Evolutionary conservation across 1,140 invertebrate genomes (phyloP).

Genomic region (Bombus huntii): DNA sequence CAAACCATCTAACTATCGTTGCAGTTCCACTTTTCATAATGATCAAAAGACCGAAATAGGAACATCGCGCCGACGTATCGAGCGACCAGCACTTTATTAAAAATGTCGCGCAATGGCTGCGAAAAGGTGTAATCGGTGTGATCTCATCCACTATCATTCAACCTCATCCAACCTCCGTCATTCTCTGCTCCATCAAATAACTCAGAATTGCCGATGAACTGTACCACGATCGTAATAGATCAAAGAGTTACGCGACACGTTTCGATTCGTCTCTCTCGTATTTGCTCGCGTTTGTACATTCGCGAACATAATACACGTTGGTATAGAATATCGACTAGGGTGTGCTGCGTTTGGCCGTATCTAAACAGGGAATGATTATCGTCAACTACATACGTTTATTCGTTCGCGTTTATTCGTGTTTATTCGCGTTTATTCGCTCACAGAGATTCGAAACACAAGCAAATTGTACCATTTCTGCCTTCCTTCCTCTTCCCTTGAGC

Average conservation of each 20-base stretch:
- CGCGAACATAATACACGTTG: neutral
- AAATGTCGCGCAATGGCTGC: neutral
- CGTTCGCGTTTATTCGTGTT: conserved; percentile 15
- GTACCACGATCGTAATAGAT: conserved; percentile 26
- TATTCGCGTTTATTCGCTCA: neutral
- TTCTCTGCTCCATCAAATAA: conserved; percentile 20
- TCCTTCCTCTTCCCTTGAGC: neutral
- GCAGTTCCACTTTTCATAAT: neutral
- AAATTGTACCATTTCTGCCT: conserved; percentile 44
- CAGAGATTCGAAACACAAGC: conserved; percentile 11
- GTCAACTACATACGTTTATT: conserved; percentile 19
- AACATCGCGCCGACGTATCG: neutral
- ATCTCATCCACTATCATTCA: neutral
- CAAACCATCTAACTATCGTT: neutral
- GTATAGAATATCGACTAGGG: neutral
- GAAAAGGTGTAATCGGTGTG: neutral
- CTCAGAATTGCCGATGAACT: conserved; percentile 33
- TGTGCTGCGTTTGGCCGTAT: conserved; percentile 18
- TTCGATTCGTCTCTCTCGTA: conserved; percentile 1
- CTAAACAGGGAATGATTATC: conserved; percentile 35
- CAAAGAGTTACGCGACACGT: conserved; percentile 34
- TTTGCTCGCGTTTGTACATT: conserved; percentile 16
- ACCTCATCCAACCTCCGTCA: neutral
- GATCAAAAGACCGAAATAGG: neutral
- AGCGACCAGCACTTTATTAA: neutral